A percentile compares a stretch with the other conserved stretches of the same genome.
Evolutionary conservation across 2,113 vertebrate species (phyloP).

Genomic region (Scophthalmus maximus): DNA sequence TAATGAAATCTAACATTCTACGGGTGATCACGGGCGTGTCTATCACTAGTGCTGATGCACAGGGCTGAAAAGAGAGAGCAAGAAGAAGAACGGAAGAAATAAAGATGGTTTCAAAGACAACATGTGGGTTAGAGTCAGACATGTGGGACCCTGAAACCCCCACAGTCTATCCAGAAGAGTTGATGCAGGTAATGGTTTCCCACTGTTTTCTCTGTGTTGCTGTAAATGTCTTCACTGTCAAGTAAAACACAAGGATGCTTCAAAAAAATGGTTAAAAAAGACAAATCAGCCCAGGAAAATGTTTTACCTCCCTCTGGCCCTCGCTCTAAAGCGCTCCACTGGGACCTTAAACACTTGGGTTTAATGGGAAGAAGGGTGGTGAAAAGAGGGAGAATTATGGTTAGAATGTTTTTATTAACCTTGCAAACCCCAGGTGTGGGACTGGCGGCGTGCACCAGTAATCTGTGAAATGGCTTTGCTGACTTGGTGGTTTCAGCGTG

Average conservation of each 20-base stretch:
- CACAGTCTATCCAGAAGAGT: background rate
- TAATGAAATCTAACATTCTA: constrained; percentile 68
- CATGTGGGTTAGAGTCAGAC: constrained; percentile 42
- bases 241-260: constrained; percentile 31
- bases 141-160: constrained; percentile 19
- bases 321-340: constrained; percentile 79
- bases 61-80: constrained; percentile 43
- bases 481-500: constrained; percentile 77
- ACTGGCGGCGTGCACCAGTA: constrained; percentile 84
- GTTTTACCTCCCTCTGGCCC: constrained; percentile 64
- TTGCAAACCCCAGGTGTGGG: constrained; percentile 81
- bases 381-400: constrained; percentile 81
- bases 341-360: constrained; percentile 81
- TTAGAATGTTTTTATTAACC: constrained; percentile 89
- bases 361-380: constrained; percentile 81
- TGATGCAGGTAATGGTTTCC: constrained; percentile 16
- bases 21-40: constrained; percentile 46
- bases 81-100: constrained; percentile 22
- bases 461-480: constrained; percentile 89
- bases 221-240: background rate
- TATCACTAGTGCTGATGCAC: constrained; percentile 54
- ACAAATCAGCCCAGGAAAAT: constrained; percentile 75
- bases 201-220: constrained; percentile 15
- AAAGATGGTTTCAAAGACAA: constrained; percentile 16
- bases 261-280: constrained; percentile 73